Conservation (phyloP, 1,140 invertebrate genomes). For the Melipona quadrifasciata region DNA sequence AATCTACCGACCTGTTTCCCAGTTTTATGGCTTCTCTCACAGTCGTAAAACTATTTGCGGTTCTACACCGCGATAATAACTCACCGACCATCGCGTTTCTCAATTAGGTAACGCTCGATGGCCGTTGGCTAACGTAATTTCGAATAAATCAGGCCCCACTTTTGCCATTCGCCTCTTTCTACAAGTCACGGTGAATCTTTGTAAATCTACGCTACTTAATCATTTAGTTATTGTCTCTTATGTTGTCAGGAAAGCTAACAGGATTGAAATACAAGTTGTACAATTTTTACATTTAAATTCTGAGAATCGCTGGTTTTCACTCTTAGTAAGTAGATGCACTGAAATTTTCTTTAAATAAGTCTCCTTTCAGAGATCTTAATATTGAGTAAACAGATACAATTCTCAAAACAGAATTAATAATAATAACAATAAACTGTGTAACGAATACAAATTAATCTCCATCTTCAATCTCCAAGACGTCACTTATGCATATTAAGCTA, state of each 20-base stretch:
- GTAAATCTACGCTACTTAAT: neutral
- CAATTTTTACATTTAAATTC: neutral
- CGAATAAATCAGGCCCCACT: conserved; percentile 77
- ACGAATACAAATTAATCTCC: neutral
- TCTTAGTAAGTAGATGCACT: no score
- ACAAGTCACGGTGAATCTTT: conserved; percentile 39
- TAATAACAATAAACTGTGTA: neutral
- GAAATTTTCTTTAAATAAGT: no score
- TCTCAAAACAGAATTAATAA: neutral
- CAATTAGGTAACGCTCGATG: conserved; percentile 77
- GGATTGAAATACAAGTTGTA: neutral
- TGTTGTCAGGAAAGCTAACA: neutral
- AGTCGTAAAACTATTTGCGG: conserved; percentile 76
- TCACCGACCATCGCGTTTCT: conserved; percentile 78
- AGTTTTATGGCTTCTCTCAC: conserved; percentile 44
- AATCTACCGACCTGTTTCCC: conserved; percentile 34
- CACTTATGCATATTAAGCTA: neutral
- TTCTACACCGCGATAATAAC: conserved; percentile 73
- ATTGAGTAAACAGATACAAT: no score
- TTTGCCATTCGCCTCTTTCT: conserved; percentile 57
- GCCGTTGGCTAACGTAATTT: conserved; percentile 75
- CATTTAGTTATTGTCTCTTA: conserved; percentile 3
- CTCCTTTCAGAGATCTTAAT: no score
- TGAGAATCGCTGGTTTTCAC: neutral
- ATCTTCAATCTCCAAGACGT: neutral